These are phyloP conservation scores for Dascyllus trimaculatus DNA, from an alignment of 2,113 vertebrate genomes.

Conservation along the genomic window DNA sequence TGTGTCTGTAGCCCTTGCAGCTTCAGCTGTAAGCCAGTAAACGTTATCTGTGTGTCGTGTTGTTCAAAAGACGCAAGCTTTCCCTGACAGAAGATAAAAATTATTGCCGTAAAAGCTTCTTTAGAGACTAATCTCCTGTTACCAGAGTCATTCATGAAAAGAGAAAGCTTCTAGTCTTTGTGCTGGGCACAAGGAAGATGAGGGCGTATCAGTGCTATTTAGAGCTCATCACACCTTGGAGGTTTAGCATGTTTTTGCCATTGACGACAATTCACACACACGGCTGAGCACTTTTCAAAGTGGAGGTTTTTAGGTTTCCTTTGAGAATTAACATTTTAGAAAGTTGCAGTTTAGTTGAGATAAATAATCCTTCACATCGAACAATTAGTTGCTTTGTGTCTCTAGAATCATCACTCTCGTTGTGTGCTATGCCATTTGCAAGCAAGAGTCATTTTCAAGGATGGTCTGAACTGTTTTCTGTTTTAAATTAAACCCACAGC, in stretches of 20 bases:
- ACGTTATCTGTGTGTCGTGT: constrained; percentile 26
- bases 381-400: too few relatives aligned
- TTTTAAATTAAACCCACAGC: too few relatives aligned
- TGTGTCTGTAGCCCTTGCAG: constrained; percentile 35
- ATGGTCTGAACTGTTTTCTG: too few relatives aligned
- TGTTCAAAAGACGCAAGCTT: constrained; percentile 18
- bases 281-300: constrained; percentile 12
- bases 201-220: background rate
- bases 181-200: constrained; percentile 56
- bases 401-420: too few relatives aligned
- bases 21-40: constrained; percentile 29
- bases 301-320: background rate
- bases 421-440: too few relatives aligned
- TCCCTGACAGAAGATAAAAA: background rate
- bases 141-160: background rate
- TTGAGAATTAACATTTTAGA: background rate
- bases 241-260: constrained; percentile 10
- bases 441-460: too few relatives aligned
- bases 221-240: constrained; percentile 12
- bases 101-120: constrained; percentile 15
- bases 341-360: too few relatives aligned
- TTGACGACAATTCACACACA: background rate
- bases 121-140: constrained; percentile 8
- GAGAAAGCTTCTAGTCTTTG: constrained; percentile 34
- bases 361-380: too few relatives aligned